A percentile compares a stretch with the other conserved stretches of the same genome.
phyloP scores from a whole-genome alignment of 2,113 vertebrate species.

The Austrofundulus limnaeus region DNA sequence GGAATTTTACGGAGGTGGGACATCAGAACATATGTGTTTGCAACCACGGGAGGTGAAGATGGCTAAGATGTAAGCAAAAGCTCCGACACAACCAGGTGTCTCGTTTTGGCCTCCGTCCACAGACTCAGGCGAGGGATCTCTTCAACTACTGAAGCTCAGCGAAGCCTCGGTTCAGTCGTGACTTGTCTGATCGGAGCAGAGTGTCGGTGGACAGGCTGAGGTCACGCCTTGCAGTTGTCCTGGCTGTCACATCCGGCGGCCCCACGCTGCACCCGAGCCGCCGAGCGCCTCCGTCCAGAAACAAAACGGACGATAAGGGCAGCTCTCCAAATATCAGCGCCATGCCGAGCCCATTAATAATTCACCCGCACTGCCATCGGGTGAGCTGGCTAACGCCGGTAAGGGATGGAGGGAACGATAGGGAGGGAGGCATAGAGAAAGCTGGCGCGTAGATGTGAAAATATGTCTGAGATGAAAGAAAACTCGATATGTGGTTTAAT shows the following conservation, averaged over 20 bases:
- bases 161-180: slow-evolving; percentile 11
- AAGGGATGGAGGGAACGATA: slow-evolving; percentile 14
- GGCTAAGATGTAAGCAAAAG: slow-evolving; percentile 32
- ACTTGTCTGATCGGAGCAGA: slow-evolving; percentile 44
- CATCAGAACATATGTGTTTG: slow-evolving; percentile 9
- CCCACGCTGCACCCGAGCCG: slow-evolving; percentile 28
- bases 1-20: slow-evolving; percentile 20
- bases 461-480: slow-evolving; percentile 54
- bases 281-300: slow-evolving; percentile 43
- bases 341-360: slow-evolving; percentile 65
- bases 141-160: slow-evolving; percentile 26
- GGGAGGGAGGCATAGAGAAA: slow-evolving; percentile 11
- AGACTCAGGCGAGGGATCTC: slow-evolving; percentile 37
- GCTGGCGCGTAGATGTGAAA: slow-evolving; percentile 25
- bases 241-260: slow-evolving; percentile 9
- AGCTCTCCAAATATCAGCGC: slow-evolving; percentile 63
- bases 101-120: slow-evolving; percentile 32
- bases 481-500: slow-evolving; percentile 65
- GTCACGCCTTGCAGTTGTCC: slow-evolving; percentile 1
- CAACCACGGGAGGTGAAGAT: slow-evolving; percentile 23
- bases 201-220: background rate
- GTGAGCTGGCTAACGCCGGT: slow-evolving; percentile 31
- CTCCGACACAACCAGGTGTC: slow-evolving; percentile 25
- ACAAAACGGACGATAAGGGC: slow-evolving; percentile 61
- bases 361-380: slow-evolving; percentile 55